Conservation (phyloP, 2,113 vertebrate genomes). For the Syrrhaptes paradoxus region DNA sequence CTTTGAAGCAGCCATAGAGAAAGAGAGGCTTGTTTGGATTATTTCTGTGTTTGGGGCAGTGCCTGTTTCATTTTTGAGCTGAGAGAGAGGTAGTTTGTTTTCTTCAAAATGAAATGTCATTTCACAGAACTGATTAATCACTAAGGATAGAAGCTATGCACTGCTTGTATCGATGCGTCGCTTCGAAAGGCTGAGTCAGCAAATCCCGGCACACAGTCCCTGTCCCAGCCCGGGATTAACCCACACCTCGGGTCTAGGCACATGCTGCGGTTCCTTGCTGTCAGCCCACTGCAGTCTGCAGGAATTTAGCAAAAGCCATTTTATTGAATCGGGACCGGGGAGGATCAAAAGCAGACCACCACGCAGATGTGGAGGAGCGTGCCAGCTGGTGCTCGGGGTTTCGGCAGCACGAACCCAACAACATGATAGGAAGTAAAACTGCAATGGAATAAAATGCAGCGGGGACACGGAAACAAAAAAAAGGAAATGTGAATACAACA, state of each 20-base stretch:
- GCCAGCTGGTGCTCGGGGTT: neutral
- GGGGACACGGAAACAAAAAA: neutral
- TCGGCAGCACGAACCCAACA: neutral
- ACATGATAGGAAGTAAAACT: neutral
- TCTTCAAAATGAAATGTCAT: neutral
- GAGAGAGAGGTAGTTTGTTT: neutral
- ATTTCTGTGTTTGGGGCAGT: neutral
- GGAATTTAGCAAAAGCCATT: neutral
- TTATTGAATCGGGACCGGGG: neutral
- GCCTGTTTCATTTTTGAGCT: neutral
- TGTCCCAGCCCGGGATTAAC: neutral
- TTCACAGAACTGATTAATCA: neutral
- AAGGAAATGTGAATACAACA: neutral
- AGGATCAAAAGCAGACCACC: neutral
- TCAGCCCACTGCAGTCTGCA: neutral
- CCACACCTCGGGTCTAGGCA: neutral
- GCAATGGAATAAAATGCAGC: neutral
- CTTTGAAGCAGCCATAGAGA: neutral
- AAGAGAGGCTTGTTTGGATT: neutral
- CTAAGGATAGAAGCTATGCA: neutral
- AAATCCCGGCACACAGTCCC: fast-evolving
- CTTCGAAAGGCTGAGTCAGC: neutral
- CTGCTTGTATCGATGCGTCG: neutral
- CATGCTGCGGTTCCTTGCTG: neutral
- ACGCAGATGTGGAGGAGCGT: fast-evolving